Evolutionary conservation across 2,113 vertebrate genomes (phyloP).

Genomic region (Dipodomys spectabilis): DNA sequence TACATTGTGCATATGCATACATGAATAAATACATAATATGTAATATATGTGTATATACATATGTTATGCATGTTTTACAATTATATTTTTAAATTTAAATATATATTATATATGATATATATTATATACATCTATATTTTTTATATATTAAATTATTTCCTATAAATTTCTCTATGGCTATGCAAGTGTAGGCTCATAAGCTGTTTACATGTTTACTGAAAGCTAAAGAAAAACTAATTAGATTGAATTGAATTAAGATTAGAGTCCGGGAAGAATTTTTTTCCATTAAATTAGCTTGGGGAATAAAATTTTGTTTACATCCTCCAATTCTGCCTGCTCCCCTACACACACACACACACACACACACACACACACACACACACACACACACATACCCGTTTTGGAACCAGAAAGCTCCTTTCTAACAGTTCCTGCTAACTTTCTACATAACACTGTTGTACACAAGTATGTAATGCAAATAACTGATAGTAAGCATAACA

Average conservation of each 20-base stretch:
- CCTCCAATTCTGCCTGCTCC: too few species aligned
- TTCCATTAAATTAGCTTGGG: constrained; percentile 2
- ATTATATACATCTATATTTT: too few species aligned
- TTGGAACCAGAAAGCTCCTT: too few species aligned
- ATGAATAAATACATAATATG: too few species aligned
- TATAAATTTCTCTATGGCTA: not conserved
- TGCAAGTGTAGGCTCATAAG: not conserved
- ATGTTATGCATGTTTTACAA: too few species aligned
- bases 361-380: too few species aligned
- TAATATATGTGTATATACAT: too few species aligned
- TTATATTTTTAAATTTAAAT: too few species aligned
- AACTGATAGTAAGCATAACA: not conserved
- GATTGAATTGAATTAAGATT: not conserved
- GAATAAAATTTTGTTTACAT: not conserved
- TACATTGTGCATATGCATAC: too few species aligned
- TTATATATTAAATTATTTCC: not conserved
- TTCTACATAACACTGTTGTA: not conserved
- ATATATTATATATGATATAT: too few species aligned
- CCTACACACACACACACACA: too few species aligned
- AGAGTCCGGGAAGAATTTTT: not conserved
- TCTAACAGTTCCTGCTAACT: not conserved
- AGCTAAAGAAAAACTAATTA: not conserved
- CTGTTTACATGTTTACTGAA: not conserved
- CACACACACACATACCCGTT: too few species aligned
- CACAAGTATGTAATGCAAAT: not conserved